Conservation (phyloP, 2,797 vertebrate genomes). For the Sebastes glaucus region DNA sequence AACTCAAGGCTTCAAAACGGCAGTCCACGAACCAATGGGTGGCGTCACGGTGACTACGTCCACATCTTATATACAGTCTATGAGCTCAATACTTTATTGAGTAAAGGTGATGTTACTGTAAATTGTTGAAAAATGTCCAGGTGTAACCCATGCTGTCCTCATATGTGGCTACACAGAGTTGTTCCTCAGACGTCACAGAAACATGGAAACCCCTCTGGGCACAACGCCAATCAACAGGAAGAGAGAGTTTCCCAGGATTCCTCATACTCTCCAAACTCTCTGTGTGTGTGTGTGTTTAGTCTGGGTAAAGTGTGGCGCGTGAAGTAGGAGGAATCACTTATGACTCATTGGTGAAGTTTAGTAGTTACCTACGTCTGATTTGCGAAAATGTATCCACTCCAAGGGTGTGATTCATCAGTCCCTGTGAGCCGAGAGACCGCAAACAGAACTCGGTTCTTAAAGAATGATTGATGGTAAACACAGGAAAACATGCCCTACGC, state of each 20-base stretch:
- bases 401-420: slow-evolving; percentile 37
- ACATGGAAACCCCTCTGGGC: slow-evolving; percentile 38
- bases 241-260: slow-evolving; percentile 50
- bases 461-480: slow-evolving; percentile 12
- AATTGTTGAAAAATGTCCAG: not conserved
- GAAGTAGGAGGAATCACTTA: slow-evolving; percentile 32
- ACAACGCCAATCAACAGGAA: slow-evolving; percentile 38
- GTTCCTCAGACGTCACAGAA: slow-evolving; percentile 15
- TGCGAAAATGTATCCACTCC: slow-evolving; percentile 23
- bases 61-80: no score
- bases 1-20: no score
- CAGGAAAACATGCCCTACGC: not conserved
- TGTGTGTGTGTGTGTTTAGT: slow-evolving; percentile 43
- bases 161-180: slow-evolving; percentile 7
- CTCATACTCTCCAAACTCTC: slow-evolving; percentile 29
- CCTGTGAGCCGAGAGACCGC: not conserved
- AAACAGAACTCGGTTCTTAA: not conserved
- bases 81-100: no score
- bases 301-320: slow-evolving; percentile 22
- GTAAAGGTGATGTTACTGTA: not conserved
- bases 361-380: slow-evolving; percentile 20
- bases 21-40: no score
- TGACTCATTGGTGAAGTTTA: slow-evolving; percentile 50
- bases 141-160: slow-evolving; percentile 12
- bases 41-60: no score